Evolutionary conservation across 1,140 invertebrate genomes (phyloP).

Genomic region (Formica exsecta): DNA sequence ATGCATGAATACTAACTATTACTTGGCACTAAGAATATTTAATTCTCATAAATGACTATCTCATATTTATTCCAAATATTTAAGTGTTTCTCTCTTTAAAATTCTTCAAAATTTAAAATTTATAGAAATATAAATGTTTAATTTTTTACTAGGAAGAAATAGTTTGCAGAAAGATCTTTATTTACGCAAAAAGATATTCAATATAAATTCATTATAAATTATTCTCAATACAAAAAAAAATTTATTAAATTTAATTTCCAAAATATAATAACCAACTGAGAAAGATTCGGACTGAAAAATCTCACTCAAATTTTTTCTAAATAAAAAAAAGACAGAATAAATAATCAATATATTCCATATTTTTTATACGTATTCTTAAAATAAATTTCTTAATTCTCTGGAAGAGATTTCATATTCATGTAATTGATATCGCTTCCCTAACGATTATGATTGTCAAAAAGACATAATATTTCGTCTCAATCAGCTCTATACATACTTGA

Average conservation of each 20-base stretch:
- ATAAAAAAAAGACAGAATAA: background rate
- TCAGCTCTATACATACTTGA: conserved; percentile 11
- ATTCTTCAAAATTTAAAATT: background rate
- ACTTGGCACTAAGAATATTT: conserved; percentile 6
- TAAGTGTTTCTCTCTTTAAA: background rate
- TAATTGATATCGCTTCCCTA: background rate
- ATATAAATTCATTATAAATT: background rate
- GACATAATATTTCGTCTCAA: conserved; percentile 1
- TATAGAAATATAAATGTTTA: background rate
- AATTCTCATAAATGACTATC: background rate
- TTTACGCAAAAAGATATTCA: background rate
- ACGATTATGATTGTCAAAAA: background rate
- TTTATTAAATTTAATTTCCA: background rate
- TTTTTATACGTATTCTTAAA: background rate
- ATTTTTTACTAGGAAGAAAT: background rate
- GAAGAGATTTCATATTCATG: background rate
- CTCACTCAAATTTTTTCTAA: background rate
- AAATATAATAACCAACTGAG: background rate
- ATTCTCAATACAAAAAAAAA: background rate
- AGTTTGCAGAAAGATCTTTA: background rate
- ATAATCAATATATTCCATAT: background rate
- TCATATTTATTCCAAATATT: conserved; percentile 8
- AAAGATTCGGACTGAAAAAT: background rate
- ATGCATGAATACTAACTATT: conserved; percentile 2
- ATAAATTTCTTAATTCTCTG: conserved; percentile 1